Percentiles rank a stretch among this genome's conserved stretches.
phyloP scores from a whole-genome alignment of 2,113 vertebrate genomes.

The Rynchops niger region DNA sequence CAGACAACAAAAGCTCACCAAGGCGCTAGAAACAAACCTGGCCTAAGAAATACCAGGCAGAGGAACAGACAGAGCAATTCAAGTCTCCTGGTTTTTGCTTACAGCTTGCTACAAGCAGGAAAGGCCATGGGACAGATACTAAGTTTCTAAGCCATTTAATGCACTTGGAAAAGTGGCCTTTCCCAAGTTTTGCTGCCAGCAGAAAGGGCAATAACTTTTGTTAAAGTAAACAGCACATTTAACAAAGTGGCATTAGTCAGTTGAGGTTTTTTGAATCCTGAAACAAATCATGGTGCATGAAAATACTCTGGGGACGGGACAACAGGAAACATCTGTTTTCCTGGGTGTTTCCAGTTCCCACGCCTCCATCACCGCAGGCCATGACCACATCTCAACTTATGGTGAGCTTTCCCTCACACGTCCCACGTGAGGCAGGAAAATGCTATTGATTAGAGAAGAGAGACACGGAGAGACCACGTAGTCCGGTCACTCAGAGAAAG shows the following conservation, averaged over 20 bases:
- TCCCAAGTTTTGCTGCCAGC: background rate
- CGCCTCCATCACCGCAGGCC: background rate
- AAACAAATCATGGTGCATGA: background rate
- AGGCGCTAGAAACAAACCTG: background rate
- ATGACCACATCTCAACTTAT: fast-evolving
- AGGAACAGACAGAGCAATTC: background rate
- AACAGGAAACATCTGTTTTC: background rate
- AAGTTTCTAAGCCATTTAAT: background rate
- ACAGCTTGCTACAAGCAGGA: background rate
- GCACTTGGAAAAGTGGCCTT: background rate
- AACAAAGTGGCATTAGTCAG: background rate
- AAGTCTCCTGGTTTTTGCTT: background rate
- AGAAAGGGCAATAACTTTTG: background rate
- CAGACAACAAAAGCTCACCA: background rate
- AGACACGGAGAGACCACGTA: background rate
- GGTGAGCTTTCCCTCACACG: background rate
- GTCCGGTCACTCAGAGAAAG: too few relatives aligned
- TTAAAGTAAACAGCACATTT: background rate
- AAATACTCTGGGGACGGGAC: background rate
- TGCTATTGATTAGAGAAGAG: background rate
- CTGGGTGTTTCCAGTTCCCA: background rate
- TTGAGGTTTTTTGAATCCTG: background rate
- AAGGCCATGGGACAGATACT: background rate
- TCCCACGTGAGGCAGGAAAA: background rate
- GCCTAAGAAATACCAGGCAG: background rate